Evolutionary conservation across 1,140 invertebrate species (phyloP).

Genomic region (Euura saliciscinereae): DNA sequence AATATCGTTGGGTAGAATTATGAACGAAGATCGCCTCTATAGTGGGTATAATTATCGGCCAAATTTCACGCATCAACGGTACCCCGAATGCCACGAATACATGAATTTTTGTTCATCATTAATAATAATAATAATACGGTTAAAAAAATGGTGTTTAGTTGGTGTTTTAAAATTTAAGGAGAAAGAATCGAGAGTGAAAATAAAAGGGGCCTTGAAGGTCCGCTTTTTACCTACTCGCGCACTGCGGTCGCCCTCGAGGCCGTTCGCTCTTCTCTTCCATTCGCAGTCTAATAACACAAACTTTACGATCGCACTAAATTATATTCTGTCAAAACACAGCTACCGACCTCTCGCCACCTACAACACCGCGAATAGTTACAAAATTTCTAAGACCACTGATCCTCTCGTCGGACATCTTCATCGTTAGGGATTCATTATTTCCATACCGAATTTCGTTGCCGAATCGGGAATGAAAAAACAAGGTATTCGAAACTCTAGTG

Average conservation of each 20-base stretch:
- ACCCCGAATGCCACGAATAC: not conserved
- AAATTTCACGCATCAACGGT: constrained; percentile 3
- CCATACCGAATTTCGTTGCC: no score
- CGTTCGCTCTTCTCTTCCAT: not conserved
- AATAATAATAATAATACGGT: not conserved
- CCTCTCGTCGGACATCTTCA: no score
- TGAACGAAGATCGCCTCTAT: not conserved
- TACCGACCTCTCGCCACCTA: not conserved
- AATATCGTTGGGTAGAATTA: not conserved
- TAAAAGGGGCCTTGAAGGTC: not conserved
- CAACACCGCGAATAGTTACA: not conserved
- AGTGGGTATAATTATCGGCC: not conserved
- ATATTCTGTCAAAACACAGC: not conserved
- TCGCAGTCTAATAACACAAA: not conserved
- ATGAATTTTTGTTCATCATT: no score
- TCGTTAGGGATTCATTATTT: no score
- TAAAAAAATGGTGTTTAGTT: not conserved
- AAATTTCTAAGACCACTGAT: not conserved
- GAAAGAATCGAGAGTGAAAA: not conserved
- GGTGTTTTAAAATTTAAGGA: not conserved
- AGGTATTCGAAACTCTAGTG: no score
- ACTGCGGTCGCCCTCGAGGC: not conserved
- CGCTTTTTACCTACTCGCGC: not conserved
- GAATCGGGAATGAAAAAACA: no score
- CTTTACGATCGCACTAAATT: not conserved